These are phyloP conservation scores for Aldrovandia affinis DNA, from an alignment of 2,797 vertebrate species.

Conservation along the genomic window DNA sequence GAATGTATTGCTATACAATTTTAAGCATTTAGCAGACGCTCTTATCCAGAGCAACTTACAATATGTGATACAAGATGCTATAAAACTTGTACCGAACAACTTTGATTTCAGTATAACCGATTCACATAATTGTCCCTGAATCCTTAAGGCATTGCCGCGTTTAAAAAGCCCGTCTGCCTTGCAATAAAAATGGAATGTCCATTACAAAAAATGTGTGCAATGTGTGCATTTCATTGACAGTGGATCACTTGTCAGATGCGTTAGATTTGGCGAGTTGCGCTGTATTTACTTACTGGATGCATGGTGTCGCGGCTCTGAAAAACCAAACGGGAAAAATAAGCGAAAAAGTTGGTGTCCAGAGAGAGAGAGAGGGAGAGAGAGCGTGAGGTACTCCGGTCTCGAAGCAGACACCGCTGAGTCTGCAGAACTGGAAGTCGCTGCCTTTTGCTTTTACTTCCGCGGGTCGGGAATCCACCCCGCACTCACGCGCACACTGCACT, in stretches of 20 bases:
- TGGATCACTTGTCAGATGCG: neutral
- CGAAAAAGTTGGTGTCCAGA: neutral
- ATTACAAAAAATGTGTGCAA: too few species aligned
- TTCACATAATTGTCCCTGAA: too few species aligned
- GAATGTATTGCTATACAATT: too few species aligned
- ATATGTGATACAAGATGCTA: neutral
- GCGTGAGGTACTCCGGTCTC: neutral
- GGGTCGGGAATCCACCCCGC: neutral
- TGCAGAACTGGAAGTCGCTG: neutral
- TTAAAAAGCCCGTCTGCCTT: too few species aligned
- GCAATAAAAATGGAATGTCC: too few species aligned
- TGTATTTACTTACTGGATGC: constrained; percentile 33
- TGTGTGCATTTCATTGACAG: neutral
- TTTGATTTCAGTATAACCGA: neutral
- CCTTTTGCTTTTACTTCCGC: constrained; percentile 19
- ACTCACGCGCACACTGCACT: neutral
- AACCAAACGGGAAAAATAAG: neutral
- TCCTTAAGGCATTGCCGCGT: too few species aligned
- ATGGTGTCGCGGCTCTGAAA: constrained; percentile 24
- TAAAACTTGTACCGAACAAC: neutral
- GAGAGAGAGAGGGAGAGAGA: neutral
- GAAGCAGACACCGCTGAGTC: neutral
- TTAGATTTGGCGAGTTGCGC: neutral
- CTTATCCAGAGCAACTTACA: too few species aligned
- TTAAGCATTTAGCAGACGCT: too few species aligned